These are phyloP conservation scores for Tipula unca DNA, from an alignment of 2,888 invertebrate species.

Conservation along the genomic window DNA sequence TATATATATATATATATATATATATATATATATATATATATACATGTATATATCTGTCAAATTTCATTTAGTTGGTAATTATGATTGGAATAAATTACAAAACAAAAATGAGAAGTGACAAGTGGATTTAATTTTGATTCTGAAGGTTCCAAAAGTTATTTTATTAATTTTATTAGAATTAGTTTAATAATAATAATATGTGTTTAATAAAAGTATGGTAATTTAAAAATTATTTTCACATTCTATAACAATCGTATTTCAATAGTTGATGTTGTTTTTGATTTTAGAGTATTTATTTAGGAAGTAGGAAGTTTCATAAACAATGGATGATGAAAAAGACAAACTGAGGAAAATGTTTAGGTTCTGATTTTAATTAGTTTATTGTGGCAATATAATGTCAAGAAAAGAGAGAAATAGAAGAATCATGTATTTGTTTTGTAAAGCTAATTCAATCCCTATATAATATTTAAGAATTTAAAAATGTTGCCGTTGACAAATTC, in stretches of 20 bases:
- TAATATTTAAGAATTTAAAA: neutral
- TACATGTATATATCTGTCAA: neutral
- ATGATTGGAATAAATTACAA: neutral
- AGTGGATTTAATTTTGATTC: neutral
- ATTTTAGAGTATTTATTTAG: neutral
- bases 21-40: no score
- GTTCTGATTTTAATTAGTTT: neutral
- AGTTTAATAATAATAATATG: neutral
- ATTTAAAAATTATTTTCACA: no score
- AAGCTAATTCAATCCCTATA: neutral
- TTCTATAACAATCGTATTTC: neutral
- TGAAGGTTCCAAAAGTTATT: neutral
- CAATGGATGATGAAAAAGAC: neutral
- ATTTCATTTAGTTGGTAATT: neutral
- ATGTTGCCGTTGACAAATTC: neutral
- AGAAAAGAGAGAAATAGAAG: neutral
- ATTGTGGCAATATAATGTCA: neutral
- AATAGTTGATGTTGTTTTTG: neutral
- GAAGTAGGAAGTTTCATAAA: neutral
- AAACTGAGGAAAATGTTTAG: neutral
- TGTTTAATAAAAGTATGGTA: neutral
- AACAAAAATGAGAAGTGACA: neutral
- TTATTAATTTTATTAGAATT: neutral
- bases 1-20: no score
- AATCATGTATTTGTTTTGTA: neutral